Conservation (phyloP, 2,888 invertebrate species). For the Drosophila mimica region DNA sequence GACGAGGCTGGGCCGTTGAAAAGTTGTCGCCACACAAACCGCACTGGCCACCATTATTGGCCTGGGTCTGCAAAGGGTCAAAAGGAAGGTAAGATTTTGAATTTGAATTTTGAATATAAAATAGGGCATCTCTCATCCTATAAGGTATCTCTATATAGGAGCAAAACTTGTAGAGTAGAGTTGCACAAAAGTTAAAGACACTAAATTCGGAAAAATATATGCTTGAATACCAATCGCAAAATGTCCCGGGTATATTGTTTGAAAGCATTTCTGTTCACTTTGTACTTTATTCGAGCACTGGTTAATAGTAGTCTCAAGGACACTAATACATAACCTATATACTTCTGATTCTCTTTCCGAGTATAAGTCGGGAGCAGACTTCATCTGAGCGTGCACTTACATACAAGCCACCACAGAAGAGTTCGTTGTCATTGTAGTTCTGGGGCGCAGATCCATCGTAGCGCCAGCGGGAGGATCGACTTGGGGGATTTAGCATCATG, state of each 20-base stretch:
- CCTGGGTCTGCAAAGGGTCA: constrained; percentile 79
- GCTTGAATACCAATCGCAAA: background rate
- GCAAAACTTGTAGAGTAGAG: background rate
- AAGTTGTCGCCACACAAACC: constrained; percentile 87
- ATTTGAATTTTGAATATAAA: background rate
- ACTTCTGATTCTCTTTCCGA: background rate
- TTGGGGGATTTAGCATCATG: constrained; percentile 86
- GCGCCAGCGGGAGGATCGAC: constrained; percentile 87
- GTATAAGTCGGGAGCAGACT: background rate
- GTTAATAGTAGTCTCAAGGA: background rate
- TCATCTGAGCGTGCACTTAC: constrained; percentile 56
- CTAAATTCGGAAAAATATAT: background rate
- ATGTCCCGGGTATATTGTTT: background rate
- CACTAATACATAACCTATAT: background rate
- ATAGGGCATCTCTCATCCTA: background rate
- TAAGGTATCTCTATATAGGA: background rate
- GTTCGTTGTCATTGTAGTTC: constrained; percentile 86
- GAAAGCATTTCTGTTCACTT: background rate
- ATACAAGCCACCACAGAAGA: constrained; percentile 86
- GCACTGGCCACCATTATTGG: constrained; percentile 85
- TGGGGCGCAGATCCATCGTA: constrained; percentile 84
- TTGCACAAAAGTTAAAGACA: background rate
- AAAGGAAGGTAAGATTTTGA: too few species aligned
- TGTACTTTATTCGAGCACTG: background rate
- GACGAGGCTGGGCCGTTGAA: constrained; percentile 84